Evolutionary conservation across 2,113 vertebrate genomes (phyloP).

Genomic region (Orthonyx spaldingii): DNA sequence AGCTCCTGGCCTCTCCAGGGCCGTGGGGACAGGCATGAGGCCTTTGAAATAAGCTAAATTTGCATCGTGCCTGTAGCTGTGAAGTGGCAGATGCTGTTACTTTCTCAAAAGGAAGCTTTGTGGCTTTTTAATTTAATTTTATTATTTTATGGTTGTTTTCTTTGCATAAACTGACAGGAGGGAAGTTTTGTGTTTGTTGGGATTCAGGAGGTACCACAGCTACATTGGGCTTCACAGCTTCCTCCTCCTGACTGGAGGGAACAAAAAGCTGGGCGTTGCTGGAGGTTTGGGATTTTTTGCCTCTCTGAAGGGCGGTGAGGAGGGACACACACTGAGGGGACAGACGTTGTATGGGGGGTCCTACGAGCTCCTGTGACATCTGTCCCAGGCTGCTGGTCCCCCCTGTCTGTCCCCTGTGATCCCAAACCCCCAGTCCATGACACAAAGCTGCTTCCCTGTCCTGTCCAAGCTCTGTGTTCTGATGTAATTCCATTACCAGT

Average conservation of each 20-base stretch:
- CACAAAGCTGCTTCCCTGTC: neutral
- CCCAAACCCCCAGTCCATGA: neutral
- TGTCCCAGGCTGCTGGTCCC: neutral
- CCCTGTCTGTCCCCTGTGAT: fast-evolving
- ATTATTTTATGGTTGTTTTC: neutral
- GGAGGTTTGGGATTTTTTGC: neutral
- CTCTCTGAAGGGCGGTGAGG: neutral
- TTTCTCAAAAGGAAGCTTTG: conserved; percentile 34
- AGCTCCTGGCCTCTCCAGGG: neutral
- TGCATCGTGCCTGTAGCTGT: neutral
- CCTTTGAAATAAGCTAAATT: conserved; percentile 10
- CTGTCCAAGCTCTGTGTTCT: neutral
- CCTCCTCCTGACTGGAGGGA: neutral
- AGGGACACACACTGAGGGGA: neutral
- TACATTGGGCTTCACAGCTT: neutral
- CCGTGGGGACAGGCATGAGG: neutral
- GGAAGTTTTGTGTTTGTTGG: conserved; percentile 2
- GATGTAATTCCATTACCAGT: neutral
- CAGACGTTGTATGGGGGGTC: neutral
- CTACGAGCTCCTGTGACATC: neutral
- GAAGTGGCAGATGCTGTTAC: neutral
- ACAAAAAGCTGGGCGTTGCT: neutral
- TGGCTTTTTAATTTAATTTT: neutral
- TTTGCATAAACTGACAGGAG: neutral
- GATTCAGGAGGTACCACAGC: neutral